Evolutionary conservation across 2,888 invertebrate genomes (phyloP).

Genomic region (Anthophora plumipes): DNA sequence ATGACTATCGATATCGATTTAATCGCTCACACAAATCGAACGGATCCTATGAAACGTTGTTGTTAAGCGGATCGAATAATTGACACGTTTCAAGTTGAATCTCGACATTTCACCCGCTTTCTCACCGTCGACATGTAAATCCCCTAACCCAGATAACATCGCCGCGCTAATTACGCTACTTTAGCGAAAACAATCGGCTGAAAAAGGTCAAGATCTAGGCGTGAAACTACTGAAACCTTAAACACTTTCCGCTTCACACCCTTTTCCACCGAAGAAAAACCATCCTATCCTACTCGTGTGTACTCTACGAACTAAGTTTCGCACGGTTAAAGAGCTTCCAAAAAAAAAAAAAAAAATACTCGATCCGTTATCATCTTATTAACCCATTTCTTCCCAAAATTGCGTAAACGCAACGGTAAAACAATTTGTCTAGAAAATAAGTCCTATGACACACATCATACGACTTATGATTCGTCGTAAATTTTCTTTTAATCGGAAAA

Average conservation of each 20-base stretch:
- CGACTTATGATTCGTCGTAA: too few species aligned
- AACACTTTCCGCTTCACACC: conserved; percentile 3
- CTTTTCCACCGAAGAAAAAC: not conserved
- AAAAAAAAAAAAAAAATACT: conserved; percentile 52
- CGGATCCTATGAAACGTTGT: too few species aligned
- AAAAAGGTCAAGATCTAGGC: conserved; percentile 6
- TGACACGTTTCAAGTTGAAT: too few species aligned
- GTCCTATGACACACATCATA: too few species aligned
- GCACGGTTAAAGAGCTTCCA: conserved; percentile 56
- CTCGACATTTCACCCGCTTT: not conserved
- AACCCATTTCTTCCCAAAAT: too few species aligned
- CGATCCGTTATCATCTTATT: too few species aligned
- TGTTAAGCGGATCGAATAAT: too few species aligned
- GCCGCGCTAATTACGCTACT: not conserved
- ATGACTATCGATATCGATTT: too few species aligned
- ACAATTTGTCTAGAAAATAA: too few species aligned
- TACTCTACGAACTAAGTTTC: conserved; percentile 64
- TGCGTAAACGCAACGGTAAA: too few species aligned
- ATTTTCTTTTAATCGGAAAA: too few species aligned
- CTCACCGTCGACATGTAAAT: not conserved
- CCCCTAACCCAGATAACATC: not conserved
- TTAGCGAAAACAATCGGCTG: not conserved
- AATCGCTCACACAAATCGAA: too few species aligned
- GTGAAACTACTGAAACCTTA: not conserved
- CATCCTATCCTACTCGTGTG: conserved; percentile 13